Evolutionary conservation across 2,888 invertebrate species (phyloP), one percentile per base, ranked within the genome.

Genomic region (Parnassius apollo): DNA sequence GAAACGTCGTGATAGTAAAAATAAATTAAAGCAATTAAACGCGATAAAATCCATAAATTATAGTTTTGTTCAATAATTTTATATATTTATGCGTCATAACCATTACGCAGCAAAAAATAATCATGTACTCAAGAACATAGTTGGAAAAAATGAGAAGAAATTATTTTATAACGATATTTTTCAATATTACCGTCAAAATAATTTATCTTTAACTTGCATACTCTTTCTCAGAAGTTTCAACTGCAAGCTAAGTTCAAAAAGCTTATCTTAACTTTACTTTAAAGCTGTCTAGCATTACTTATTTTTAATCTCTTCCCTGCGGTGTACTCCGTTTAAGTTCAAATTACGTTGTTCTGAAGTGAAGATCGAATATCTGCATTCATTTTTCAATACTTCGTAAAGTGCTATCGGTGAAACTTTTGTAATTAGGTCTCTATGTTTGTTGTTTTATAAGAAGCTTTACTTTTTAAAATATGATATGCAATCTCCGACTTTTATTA

Each of bases 191-290:
- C 25, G 25, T 25, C 25, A 3, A 25, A 25, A 25, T 25, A 3
- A 25, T 25, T 25, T 25, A 25, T 25, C 25, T 25, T 18, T 18
- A 45, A 7, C 46, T 11, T 46, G 11, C n/a, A 12, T 46, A 51
- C 50, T 44, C 13, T 25, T 57, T 12, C 25, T 1, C 13, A 9
- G 22, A 57, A 53, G 18, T 44, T 59, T 44, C 18, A 25, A 57
- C 25, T 48, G 42, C 22, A 48, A 57, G 25, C 55, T 42, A 42
- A 61, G 59, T 61, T 57, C 4, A 59, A 62, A 59, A 57, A 53
- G 82, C 85, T 88, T 89, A 88, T 88, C 87, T 88, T 83, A 83
- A 84, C 82, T 82, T 79, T 85, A 88, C 80, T 86, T 85, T 83
- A 83, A 85, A 82, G 79, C 78, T 75, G 75, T 75, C 70, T 75